Evolutionary conservation across 1,140 invertebrate species (phyloP).

Genomic region (Zaprionus vittiger): DNA sequence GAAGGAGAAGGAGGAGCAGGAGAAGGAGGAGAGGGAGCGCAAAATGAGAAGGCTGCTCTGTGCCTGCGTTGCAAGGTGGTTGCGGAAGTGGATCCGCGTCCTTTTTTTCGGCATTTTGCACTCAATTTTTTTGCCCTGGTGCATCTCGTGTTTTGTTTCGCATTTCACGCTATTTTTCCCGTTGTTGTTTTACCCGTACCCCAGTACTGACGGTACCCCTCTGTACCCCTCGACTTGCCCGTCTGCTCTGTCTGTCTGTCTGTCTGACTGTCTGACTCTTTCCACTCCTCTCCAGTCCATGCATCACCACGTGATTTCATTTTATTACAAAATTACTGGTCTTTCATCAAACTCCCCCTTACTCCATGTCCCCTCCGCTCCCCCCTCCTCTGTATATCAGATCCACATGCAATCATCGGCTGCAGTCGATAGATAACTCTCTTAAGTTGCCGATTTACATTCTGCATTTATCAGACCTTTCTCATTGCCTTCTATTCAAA

Average conservation of each 20-base stretch:
- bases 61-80: too few species aligned
- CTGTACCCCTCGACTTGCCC: not conserved
- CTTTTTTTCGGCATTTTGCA: slow-evolving; percentile 63
- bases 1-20: not conserved
- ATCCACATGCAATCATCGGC: not conserved
- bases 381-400: not conserved
- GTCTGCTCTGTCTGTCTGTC: slow-evolving; percentile 9
- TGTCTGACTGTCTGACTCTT: slow-evolving; percentile 68
- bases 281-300: slow-evolving; percentile 41
- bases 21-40: not conserved
- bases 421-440: slow-evolving; percentile 24
- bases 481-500: slow-evolving; percentile 20
- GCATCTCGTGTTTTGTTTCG: slow-evolving; percentile 24
- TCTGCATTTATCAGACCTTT: slow-evolving; percentile 30
- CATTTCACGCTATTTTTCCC: slow-evolving; percentile 29
- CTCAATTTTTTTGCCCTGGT: slow-evolving; percentile 6
- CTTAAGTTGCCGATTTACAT: slow-evolving; percentile 64
- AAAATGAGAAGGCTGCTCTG: too few species aligned
- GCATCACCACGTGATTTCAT: slow-evolving; percentile 63
- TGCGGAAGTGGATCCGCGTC: not conserved
- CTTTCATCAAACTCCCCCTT: slow-evolving; percentile 42
- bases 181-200: slow-evolving; percentile 27
- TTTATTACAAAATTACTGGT: slow-evolving; percentile 76
- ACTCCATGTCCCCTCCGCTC: not conserved
- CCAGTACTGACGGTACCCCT: not conserved